Percentiles rank a stretch among this genome's conserved stretches.
phyloP scores from a whole-genome alignment of 2,888 invertebrate genomes.

The Eupithecia subfuscata region DNA sequence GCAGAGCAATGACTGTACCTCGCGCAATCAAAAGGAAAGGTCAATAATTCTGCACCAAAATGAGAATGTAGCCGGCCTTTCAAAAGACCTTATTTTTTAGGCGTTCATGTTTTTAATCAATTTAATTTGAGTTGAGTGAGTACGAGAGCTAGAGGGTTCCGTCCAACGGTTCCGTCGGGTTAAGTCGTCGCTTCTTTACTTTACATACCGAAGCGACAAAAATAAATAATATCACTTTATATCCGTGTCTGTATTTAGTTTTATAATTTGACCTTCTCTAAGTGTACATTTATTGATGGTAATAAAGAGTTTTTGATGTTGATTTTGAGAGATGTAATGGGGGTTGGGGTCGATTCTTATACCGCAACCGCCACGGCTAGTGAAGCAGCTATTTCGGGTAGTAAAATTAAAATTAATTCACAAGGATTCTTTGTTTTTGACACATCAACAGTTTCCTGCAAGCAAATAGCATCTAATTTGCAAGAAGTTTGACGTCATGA shows the following conservation, averaged over 20 bases:
- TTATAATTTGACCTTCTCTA: too few relatives aligned
- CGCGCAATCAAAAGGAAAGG: constrained; percentile 28
- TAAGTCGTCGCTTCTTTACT: too few relatives aligned
- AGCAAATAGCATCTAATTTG: constrained; percentile 9
- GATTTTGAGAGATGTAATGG: neutral
- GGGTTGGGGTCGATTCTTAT: neutral
- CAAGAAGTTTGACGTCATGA: constrained; percentile 19
- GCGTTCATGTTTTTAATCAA: constrained; percentile 4
- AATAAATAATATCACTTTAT: too few relatives aligned
- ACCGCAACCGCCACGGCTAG: neutral
- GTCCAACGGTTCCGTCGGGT: too few relatives aligned
- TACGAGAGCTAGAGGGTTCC: neutral
- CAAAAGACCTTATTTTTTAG: constrained; percentile 8
- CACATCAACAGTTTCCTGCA: constrained; percentile 16
- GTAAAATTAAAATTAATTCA: neutral
- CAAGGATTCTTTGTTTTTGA: constrained; percentile 21
- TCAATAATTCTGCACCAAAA: constrained; percentile 25
- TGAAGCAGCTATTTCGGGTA: neutral
- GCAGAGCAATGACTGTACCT: neutral
- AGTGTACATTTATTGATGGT: too few relatives aligned
- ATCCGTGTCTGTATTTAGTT: too few relatives aligned
- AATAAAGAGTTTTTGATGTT: too few relatives aligned
- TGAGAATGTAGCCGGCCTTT: constrained; percentile 30
- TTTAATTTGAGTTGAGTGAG: neutral
- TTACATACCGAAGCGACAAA: too few relatives aligned